These are phyloP conservation scores for Rhabdornis inornatus DNA, from an alignment of 2,113 vertebrate genomes.

Conservation along the genomic window DNA sequence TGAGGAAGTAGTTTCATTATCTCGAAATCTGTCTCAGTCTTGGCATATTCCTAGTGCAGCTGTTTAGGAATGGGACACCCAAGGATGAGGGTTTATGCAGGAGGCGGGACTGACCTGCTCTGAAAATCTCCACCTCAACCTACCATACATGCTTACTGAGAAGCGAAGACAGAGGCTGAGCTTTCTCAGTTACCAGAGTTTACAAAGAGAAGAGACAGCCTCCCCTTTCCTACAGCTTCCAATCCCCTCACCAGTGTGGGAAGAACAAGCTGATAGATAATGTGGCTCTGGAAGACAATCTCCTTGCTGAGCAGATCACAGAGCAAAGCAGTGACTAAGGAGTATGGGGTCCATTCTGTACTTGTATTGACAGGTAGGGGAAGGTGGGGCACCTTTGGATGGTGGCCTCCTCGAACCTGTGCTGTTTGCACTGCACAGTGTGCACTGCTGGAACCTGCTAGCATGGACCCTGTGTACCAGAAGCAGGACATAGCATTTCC, in stretches of 20 bases:
- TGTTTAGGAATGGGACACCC: not conserved
- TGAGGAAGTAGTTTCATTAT: not conserved
- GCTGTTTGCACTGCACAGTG: not conserved
- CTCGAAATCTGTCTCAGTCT: not conserved
- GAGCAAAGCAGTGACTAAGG: not conserved
- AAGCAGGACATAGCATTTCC: not conserved
- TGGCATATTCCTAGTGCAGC: rapidly evolving
- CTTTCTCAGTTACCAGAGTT: not conserved
- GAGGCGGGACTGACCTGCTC: not conserved
- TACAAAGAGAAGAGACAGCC: not conserved
- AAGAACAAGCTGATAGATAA: not conserved
- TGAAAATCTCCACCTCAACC: not conserved
- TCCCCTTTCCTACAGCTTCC: not conserved
- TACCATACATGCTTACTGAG: rapidly evolving
- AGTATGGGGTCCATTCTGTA: not conserved
- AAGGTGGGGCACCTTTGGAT: too few relatives aligned
- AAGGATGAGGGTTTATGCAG: not conserved
- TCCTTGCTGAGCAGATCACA: not conserved
- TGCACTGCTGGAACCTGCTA: not conserved
- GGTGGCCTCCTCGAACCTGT: rapidly evolving
- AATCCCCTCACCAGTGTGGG: too few relatives aligned
- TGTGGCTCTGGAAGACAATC: not conserved
- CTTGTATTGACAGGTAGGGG: too few relatives aligned
- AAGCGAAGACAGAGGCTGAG: not conserved
- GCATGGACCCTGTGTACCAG: not conserved